Conservation (phyloP, 2,797 vertebrate genomes). For the Natrix natrix region DNA sequence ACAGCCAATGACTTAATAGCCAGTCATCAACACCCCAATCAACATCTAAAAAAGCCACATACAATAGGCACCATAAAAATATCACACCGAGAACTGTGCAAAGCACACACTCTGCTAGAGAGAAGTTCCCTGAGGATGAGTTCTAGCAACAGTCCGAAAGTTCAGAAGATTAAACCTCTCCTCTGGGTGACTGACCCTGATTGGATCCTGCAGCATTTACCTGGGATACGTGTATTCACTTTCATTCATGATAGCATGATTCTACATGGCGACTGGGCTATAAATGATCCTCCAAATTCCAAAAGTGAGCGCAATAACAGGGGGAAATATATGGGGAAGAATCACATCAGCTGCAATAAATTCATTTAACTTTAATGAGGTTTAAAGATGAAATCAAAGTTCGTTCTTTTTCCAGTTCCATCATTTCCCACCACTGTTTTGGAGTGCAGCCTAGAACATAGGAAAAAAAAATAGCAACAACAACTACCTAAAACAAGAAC, state of each 20-base stretch:
- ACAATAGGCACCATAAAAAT: background rate
- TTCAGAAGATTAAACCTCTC: no score
- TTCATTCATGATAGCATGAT: background rate
- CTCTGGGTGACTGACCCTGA: background rate
- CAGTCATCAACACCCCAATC: no score
- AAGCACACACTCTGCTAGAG: background rate
- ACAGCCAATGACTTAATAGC: no score
- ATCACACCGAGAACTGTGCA: background rate
- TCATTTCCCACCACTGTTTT: background rate
- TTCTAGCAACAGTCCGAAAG: background rate
- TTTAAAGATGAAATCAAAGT: background rate
- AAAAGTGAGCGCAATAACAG: background rate
- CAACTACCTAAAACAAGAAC: background rate
- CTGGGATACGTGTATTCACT: background rate
- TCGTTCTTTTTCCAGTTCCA: background rate
- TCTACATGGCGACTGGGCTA: background rate
- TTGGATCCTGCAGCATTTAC: background rate
- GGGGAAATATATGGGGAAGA: background rate
- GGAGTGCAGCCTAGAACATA: background rate
- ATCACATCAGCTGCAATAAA: background rate
- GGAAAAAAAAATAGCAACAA: background rate
- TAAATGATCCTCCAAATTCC: background rate
- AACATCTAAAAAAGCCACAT: no score
- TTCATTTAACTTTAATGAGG: background rate
- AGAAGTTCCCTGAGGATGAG: background rate